Percentiles rank a stretch among this genome's conserved stretches.
Conservation (phyloP, 2,113 vertebrate genomes). For the Dipodomys merriami region DNA sequence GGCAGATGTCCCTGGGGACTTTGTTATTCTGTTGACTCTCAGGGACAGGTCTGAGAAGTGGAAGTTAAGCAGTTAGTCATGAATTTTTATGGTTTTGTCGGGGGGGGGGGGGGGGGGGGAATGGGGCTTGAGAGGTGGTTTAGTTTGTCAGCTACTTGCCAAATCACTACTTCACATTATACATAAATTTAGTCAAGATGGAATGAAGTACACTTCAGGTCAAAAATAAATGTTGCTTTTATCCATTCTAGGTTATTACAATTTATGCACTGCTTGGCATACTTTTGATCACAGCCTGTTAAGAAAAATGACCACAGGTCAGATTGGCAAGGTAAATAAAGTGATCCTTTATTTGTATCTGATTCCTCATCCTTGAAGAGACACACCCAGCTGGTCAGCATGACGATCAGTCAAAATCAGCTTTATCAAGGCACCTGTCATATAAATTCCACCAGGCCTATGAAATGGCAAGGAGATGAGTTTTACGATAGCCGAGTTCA, state of each 20-base stretch:
- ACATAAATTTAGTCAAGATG: slow-evolving; percentile 4
- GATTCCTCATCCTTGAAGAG: slow-evolving; percentile 21
- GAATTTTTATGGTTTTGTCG: neutral
- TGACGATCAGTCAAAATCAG: slow-evolving; percentile 55
- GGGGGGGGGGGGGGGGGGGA: neutral
- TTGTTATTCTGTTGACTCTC: neutral
- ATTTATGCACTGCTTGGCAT: slow-evolving; percentile 13
- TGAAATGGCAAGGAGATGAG: neutral
- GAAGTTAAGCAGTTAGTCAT: neutral
- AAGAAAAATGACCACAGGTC: slow-evolving; percentile 14
- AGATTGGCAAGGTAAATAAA: slow-evolving; percentile 41
- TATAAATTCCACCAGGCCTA: slow-evolving; percentile 2
- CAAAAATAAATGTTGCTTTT: neutral
- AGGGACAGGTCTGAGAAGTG: neutral
- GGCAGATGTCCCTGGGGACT: neutral
- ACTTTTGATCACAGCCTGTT: slow-evolving; percentile 15
- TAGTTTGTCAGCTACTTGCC: slow-evolving; percentile 23
- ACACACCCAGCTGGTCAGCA: slow-evolving; percentile 5
- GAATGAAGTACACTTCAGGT: neutral
- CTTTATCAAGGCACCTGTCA: slow-evolving; percentile 37
- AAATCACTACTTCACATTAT: neutral
- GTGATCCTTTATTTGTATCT: neutral
- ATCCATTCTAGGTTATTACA: neutral
- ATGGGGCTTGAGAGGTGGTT: neutral
- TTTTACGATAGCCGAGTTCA: neutral